A percentile compares a stretch with the other conserved stretches of the same genome.
Evolutionary conservation across 2,888 invertebrate species (phyloP).

Genomic region (Tipula unca): DNA sequence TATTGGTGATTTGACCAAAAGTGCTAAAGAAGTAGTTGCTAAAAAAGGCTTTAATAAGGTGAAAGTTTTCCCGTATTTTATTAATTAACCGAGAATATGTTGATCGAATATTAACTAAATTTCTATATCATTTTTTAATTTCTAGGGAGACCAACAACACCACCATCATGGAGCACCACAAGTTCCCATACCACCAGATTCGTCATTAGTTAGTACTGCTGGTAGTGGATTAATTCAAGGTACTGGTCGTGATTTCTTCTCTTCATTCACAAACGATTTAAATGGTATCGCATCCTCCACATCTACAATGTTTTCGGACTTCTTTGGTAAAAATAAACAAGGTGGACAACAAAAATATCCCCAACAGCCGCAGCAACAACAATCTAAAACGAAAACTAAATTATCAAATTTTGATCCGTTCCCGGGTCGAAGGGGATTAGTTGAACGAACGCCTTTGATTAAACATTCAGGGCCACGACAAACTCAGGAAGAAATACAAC

Average conservation of each 20-base stretch:
- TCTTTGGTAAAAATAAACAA: constrained; percentile 65
- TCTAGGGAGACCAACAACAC: not conserved
- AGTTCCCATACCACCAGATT: constrained; percentile 22
- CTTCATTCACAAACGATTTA: constrained; percentile 84
- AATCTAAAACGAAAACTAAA: constrained; percentile 37
- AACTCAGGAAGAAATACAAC: constrained; percentile 57
- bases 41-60: constrained; percentile 72
- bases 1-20: constrained; percentile 81
- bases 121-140: not conserved
- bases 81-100: not conserved
- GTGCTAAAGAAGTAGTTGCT: constrained; percentile 78
- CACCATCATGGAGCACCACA: constrained; percentile 24
- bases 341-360: constrained; percentile 16
- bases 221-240: constrained; percentile 45
- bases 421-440: constrained; percentile 72
- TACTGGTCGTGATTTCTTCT: constrained; percentile 74
- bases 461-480: constrained; percentile 65
- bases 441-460: constrained; percentile 83
- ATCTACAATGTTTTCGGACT: constrained; percentile 87
- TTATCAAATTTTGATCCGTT: constrained; percentile 60
- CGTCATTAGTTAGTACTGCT: constrained; percentile 37
- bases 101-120: not conserved
- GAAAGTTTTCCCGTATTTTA: not conserved
- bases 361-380: constrained; percentile 29
- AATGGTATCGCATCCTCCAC: constrained; percentile 90